phyloP scores from a whole-genome alignment of 2,113 vertebrate species.

The Engystomops pustulosus region DNA sequence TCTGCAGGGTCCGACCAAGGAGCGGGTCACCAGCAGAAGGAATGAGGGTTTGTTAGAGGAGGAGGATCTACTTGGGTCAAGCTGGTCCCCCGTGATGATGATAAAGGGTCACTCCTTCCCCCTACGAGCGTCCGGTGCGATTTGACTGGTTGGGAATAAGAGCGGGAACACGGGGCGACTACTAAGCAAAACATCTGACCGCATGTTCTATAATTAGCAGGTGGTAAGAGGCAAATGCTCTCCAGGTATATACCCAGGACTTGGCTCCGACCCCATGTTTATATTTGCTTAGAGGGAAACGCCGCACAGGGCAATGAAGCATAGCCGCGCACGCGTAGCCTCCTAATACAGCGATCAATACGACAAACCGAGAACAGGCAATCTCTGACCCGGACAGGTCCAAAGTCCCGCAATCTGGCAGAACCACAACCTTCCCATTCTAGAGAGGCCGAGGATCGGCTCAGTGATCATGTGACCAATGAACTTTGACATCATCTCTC shows the following conservation, averaged over 20 bases:
- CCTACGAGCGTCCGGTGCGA: background rate
- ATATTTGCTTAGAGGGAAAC: background rate
- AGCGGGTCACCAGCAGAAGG: background rate
- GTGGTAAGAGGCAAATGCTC: background rate
- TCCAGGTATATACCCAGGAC: background rate
- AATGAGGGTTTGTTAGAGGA: background rate
- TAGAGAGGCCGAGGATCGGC: too few species aligned
- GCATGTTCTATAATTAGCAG: background rate
- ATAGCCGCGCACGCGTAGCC: background rate
- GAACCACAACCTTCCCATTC: too few species aligned
- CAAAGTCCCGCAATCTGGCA: too few species aligned
- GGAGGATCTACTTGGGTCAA: background rate
- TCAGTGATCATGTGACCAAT: too few species aligned
- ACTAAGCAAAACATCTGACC: conserved; percentile 17
- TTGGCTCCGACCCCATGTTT: background rate
- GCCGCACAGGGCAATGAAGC: background rate
- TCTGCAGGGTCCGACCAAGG: background rate
- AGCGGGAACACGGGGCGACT: background rate
- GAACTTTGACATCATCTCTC: too few species aligned
- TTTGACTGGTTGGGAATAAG: background rate
- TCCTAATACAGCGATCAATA: too few species aligned
- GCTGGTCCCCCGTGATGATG: background rate
- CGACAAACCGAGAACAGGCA: too few species aligned
- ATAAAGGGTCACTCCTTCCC: background rate
- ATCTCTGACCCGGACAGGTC: too few species aligned